Evolutionary conservation across 2,113 vertebrate genomes (phyloP).

Genomic region (Eidolon helvum): DNA sequence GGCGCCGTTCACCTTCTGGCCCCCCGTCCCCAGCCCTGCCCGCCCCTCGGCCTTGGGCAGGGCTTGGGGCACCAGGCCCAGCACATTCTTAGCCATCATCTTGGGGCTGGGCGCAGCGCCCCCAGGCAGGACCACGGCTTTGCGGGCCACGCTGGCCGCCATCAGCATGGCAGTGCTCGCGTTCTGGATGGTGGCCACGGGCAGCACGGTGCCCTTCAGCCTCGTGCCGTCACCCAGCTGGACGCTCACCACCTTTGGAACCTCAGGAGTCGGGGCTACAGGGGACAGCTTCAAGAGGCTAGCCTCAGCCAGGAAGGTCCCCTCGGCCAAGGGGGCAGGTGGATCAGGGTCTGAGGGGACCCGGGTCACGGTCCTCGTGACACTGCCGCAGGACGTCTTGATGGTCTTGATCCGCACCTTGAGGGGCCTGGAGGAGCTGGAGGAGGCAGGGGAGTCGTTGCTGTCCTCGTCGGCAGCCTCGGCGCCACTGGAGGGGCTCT

Average conservation of each 20-base stretch:
- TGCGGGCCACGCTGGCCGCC: constrained; percentile 87
- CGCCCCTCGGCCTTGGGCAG: constrained; percentile 79
- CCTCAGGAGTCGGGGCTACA: constrained; percentile 75
- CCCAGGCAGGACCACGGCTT: constrained; percentile 78
- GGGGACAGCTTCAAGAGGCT: constrained; percentile 66
- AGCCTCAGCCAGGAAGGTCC: constrained; percentile 39
- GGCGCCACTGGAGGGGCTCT: constrained; percentile 80
- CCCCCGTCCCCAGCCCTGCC: constrained; percentile 75
- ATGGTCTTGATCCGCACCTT: constrained; percentile 98
- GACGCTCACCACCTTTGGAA: constrained; percentile 81
- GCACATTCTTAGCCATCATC: constrained; percentile 83
- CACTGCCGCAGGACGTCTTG: constrained; percentile 89
- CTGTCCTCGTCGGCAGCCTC: constrained; percentile 83
- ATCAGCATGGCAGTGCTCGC: constrained; percentile 96
- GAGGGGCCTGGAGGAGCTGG: constrained; percentile 86
- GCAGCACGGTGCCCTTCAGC: constrained; percentile 89
- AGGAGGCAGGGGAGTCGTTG: constrained; percentile 82
- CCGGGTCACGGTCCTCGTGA: constrained; percentile 90
- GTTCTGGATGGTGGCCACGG: constrained; percentile 89
- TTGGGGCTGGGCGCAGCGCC: constrained; percentile 72
- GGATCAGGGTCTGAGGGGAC: constrained; percentile 85
- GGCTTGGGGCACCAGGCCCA: constrained; percentile 83
- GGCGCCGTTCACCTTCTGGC: constrained; percentile 86
- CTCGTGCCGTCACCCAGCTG: constrained; percentile 83
- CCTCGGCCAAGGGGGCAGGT: constrained; percentile 47